Conservation (phyloP, 2,113 vertebrate genomes). For the Blennius ocellaris region DNA sequence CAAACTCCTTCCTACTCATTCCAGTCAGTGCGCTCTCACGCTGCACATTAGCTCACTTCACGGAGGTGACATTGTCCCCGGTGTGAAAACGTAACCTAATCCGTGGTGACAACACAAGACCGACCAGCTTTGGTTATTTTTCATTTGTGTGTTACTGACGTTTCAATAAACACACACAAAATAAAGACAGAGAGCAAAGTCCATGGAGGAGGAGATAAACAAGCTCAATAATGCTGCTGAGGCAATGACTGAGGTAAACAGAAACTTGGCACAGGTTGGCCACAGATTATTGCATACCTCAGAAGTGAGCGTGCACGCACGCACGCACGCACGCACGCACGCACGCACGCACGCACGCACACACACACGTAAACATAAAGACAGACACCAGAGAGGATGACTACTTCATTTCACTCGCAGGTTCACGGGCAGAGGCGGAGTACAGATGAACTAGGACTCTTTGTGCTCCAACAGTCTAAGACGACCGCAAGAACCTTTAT, state of each 20-base stretch:
- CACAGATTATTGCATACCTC: constrained; percentile 77
- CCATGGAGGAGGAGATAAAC: constrained; percentile 74
- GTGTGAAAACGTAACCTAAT: constrained; percentile 61
- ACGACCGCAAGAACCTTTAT: too few species aligned
- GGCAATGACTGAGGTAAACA: constrained; percentile 76
- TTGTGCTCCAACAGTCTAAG: too few species aligned
- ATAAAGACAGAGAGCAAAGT: constrained; percentile 62
- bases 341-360: constrained; percentile 16
- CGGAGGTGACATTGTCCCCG: constrained; percentile 53
- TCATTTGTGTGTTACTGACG: constrained; percentile 59
- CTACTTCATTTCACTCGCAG: constrained; percentile 15
- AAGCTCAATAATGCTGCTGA: constrained; percentile 64
- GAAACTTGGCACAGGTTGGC: constrained; percentile 80
- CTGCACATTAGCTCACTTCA: constrained; percentile 18
- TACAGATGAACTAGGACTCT: neutral
- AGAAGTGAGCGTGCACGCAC: constrained; percentile 10
- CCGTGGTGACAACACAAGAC: constrained; percentile 52
- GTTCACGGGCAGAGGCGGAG: constrained; percentile 15
- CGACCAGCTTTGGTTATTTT: constrained; percentile 67
- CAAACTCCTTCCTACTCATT: neutral
- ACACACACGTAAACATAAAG: constrained; percentile 1
- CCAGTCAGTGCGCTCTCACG: neutral
- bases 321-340: constrained; percentile 18
- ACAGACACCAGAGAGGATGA: constrained; percentile 41
- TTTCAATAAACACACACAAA: constrained; percentile 43